Evolutionary conservation across 2,113 vertebrate genomes (phyloP).

Genomic region (Sminthopsis crassicaudata): DNA sequence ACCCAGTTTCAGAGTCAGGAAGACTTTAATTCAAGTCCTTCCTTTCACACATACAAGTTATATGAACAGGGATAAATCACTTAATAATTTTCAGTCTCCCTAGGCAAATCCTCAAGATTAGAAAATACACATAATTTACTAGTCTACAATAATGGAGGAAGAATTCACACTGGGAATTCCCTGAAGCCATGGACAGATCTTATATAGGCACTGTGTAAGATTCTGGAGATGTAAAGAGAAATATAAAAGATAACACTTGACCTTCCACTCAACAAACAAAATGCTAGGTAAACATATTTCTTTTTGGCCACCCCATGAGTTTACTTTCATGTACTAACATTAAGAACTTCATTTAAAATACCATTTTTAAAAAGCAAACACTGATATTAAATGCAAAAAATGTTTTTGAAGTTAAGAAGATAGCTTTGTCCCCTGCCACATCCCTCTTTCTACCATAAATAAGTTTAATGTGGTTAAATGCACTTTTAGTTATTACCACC

Average conservation of each 20-base stretch:
- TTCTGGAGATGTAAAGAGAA: not conserved
- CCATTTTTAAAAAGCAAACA: not conserved
- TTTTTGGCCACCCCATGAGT: not conserved
- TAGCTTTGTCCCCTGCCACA: not conserved
- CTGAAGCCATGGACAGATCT: not conserved
- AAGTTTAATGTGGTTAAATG: conserved; percentile 9
- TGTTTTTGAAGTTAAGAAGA: not conserved
- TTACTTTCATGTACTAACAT: not conserved
- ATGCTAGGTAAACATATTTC: not conserved
- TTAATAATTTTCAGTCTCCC: not conserved
- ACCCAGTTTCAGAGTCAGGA: not conserved
- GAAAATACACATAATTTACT: not conserved
- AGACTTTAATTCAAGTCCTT: not conserved
- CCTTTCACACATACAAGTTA: not conserved
- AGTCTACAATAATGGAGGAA: not conserved
- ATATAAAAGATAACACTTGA: not conserved
- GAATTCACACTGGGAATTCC: not conserved
- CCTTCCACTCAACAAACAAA: not conserved
- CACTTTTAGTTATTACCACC: conserved; percentile 13
- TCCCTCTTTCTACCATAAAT: not conserved
- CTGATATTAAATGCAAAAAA: conserved; percentile 6
- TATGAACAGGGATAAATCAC: not conserved
- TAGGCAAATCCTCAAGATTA: not conserved
- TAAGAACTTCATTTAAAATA: not conserved
- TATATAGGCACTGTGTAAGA: not conserved